Evolutionary conservation across 2,888 invertebrate species (phyloP), one percentile per base, ranked within the genome.

Genomic region (Lasius platythorax): DNA sequence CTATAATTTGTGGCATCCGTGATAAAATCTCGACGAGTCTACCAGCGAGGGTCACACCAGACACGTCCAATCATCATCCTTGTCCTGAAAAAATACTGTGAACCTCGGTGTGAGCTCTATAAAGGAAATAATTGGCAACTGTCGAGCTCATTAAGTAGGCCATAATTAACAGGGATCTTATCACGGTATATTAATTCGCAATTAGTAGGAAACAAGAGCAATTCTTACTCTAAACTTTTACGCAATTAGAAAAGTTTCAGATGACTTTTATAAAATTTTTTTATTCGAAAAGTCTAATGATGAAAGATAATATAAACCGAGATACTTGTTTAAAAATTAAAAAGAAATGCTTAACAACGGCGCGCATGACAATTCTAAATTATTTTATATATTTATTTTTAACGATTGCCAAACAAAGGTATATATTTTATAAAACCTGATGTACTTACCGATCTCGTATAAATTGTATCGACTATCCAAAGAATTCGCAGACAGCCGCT

Each of bases 1-100:
- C 43, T 64, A 70, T 88, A 89, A 87, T 89, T 89, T 88, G 84
- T 83, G 89, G 74, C 73, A 74, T 85, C 76, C 89, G 33, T 58
- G 83, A 78, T 87, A 86, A 89, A 87, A 86, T 87, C 83, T 86
- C 82, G 84, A 84, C 73, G 61, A 33, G 73, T 73, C 79, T 73
- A 46, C 79, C n/a, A 37, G 23, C 46, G 79, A 81, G 61, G 37
- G 58, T 81, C 73, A 79, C 73, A 72, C 23, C 56, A n/a, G 70
- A 58, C 56, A 46, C 61, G 12, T 73, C 46, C 79, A 28, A 81
- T 81, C 73, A 12, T 81, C 73, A 81, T 46, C 12, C 12, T 4
- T 23, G 46, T 72, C 43, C 46, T 37, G 33, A 61, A 81, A 61
- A 61, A 73, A 78, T 76, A 72, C 50, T 53, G 50, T 6, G 50